Percentiles rank a stretch among this genome's conserved stretches.
Evolutionary conservation across 2,797 vertebrate species (phyloP).

Genomic region (Microctenopoma stevenorrisi): DNA sequence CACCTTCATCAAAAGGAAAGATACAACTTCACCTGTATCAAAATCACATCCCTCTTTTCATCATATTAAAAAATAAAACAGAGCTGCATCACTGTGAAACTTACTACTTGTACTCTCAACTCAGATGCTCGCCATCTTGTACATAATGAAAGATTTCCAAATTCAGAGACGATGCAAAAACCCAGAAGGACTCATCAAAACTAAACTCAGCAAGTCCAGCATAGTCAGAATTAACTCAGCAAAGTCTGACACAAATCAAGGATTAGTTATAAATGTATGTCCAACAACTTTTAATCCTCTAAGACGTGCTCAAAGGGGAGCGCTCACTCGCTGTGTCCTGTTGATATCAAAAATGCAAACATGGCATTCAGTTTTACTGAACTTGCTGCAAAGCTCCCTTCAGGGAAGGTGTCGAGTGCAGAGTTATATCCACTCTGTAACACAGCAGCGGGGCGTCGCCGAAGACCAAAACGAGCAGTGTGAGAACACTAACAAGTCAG

Average conservation of each 20-base stretch:
- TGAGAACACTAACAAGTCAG: constrained; percentile 29
- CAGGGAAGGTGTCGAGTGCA: background rate
- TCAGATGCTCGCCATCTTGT: background rate
- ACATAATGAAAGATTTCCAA: constrained; percentile 1
- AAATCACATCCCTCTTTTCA: background rate
- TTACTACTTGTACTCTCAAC: constrained; percentile 5
- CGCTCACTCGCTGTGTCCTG: constrained; percentile 7
- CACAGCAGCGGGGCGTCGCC: constrained; percentile 20
- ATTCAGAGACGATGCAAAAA: constrained; percentile 6
- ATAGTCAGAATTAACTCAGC: constrained; percentile 5
- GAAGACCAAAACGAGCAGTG: constrained; percentile 16
- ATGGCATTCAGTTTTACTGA: constrained; percentile 3
- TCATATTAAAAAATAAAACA: background rate
- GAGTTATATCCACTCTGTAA: constrained; percentile 22
- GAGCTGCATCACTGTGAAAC: background rate
- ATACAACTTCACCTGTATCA: background rate
- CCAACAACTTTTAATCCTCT: constrained; percentile 40
- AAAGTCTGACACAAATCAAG: constrained; percentile 25
- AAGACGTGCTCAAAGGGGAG: constrained; percentile 5
- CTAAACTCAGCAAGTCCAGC: constrained; percentile 11
- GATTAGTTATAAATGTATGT: constrained; percentile 46
- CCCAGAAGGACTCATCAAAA: constrained; percentile 23
- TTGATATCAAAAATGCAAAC: constrained; percentile 37
- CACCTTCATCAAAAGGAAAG: too few species aligned
- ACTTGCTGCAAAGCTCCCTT: constrained; percentile 8